Percentiles rank a stretch among this genome's conserved stretches.
These are phyloP conservation scores for Alexandromys fortis DNA, from an alignment of 2,113 vertebrate species.

Conservation along the genomic window DNA sequence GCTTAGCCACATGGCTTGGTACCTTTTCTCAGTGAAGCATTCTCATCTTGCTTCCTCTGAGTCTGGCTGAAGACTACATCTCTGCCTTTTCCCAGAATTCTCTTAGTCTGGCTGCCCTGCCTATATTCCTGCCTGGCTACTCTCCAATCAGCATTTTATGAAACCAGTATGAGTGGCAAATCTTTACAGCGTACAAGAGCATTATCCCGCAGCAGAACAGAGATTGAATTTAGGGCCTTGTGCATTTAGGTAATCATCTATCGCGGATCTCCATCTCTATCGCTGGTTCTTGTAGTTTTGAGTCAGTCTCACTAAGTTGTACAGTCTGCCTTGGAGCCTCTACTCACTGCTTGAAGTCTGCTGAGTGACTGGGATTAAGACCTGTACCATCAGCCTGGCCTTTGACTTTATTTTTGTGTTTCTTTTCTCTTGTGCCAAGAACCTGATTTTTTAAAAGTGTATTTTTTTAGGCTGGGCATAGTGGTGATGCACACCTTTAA, in stretches of 20 bases:
- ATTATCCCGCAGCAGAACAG: neutral
- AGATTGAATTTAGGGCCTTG: neutral
- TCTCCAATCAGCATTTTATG: too few relatives aligned
- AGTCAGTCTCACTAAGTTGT: neutral
- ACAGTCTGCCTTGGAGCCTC: neutral
- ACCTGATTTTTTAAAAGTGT: neutral
- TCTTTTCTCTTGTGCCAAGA: neutral
- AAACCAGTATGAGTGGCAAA: too few relatives aligned
- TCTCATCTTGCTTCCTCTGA: too few relatives aligned
- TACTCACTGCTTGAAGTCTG: neutral
- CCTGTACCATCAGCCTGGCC: neutral
- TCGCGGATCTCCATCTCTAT: neutral
- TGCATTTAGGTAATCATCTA: neutral
- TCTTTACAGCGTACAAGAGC: too few relatives aligned
- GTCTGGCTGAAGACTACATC: too few relatives aligned
- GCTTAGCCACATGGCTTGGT: too few relatives aligned
- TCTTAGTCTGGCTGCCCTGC: too few relatives aligned
- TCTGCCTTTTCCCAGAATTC: too few relatives aligned
- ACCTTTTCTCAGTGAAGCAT: too few relatives aligned
- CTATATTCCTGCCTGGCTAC: too few relatives aligned
- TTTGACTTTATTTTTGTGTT: slow-evolving; percentile 45
- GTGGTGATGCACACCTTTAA: neutral
- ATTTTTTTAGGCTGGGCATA: neutral
- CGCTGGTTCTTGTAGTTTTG: neutral
- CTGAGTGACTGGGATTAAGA: neutral